Conservation (phyloP, 2,113 vertebrate species). For the Hemicordylus capensis region DNA sequence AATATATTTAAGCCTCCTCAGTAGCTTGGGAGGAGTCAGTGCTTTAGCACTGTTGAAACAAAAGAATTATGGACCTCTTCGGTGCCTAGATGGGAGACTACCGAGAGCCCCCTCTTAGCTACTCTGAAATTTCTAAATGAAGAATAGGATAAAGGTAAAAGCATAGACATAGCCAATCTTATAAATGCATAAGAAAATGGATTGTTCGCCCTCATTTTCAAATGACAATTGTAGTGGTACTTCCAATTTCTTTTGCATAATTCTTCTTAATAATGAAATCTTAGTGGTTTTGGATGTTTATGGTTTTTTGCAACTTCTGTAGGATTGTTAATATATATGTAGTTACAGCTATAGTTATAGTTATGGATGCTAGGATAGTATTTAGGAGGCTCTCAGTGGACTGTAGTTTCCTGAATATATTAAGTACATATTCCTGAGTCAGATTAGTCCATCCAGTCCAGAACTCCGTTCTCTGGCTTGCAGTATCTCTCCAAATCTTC, state of each 20-base stretch:
- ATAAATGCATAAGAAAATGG: background rate
- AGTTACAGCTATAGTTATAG: too few relatives aligned
- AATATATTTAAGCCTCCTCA: background rate
- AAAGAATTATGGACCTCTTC: background rate
- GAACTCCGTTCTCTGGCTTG: too few relatives aligned
- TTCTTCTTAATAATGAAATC: background rate
- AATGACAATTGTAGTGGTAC: background rate
- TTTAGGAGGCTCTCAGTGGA: too few relatives aligned
- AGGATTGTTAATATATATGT: too few relatives aligned
- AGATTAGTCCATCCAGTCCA: too few relatives aligned
- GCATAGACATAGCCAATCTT: background rate
- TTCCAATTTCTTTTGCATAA: background rate
- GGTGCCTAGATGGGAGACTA: background rate
- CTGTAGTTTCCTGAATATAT: too few relatives aligned
- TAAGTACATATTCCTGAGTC: too few relatives aligned
- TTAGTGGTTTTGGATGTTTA: background rate
- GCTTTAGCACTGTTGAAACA: background rate
- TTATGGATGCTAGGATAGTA: too few relatives aligned
- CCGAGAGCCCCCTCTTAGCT: too few relatives aligned
- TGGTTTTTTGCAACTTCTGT: background rate
- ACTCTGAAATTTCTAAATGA: background rate
- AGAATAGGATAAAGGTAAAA: background rate
- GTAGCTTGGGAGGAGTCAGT: background rate
- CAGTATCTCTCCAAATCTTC: too few relatives aligned
- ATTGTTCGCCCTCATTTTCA: background rate